Evolutionary conservation across 2,888 invertebrate genomes (phyloP), one percentile per base, ranked within the genome.

Genomic region (Pandemis corylana): DNA sequence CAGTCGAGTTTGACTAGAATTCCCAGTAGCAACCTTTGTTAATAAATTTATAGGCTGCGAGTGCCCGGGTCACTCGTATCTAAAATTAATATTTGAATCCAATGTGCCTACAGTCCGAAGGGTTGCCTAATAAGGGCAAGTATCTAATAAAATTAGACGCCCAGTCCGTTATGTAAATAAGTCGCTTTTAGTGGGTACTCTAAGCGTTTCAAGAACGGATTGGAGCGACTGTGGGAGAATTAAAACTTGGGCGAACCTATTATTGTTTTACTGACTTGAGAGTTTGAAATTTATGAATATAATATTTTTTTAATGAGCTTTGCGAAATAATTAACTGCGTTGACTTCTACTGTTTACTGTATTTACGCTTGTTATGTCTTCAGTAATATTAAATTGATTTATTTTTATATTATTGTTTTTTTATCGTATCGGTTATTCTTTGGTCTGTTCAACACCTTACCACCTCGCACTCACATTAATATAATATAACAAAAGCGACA

Each of bases 61-160:
- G 74, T 74, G 74, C 69, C 69, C 66, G 71, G 71, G 75, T 70
- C 63, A 71, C 53, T 71, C 67, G 71, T 75, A 75, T 71, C 67
- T 75, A 67, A 71, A 75, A 71, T 75, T 75, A 75, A 75, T 75
- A 75, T 75, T 75, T 67, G 75, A 67, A 67, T 63, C 67, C 70
- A 75, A 67, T 75, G 66, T 53, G 62, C 67, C 59, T 66, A 69
- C 68, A 74, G 59, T 41, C 61, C 64, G 15, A 70, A 66, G 65
- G 42, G 75, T 63, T 71, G 62, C 75, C 75, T 63, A 75, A 75
- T 69, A 49, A 65, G 61, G 69, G 69, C 74, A 74, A 74, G 69
- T 69, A 63, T 36, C 61, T 75, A 70, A 70, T 66, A 61, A 67
- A 62, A 70, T 75, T 66, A 67, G 70, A 64, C 68, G 61, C 61